Evolutionary conservation across 2,113 vertebrate species (phyloP).

Genomic region (Amblyopsis rosae): DNA sequence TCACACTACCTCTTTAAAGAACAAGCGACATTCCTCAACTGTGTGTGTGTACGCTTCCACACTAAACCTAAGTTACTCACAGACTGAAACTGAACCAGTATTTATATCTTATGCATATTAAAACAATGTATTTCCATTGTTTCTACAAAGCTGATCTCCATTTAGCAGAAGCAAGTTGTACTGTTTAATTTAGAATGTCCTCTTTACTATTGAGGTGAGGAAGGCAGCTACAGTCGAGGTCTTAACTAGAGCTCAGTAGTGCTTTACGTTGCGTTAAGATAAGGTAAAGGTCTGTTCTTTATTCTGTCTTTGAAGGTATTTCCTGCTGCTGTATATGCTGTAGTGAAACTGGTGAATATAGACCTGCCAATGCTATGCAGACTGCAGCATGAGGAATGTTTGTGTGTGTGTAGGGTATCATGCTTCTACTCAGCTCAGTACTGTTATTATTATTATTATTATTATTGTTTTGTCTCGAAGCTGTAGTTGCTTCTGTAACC

Average conservation of each 20-base stretch:
- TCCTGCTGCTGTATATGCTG: not conserved
- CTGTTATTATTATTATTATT: conserved; percentile 47
- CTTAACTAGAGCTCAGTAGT: not conserved
- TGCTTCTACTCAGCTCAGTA: conserved; percentile 48
- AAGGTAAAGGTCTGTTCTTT: not conserved
- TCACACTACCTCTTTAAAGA: too few relatives aligned
- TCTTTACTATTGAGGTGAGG: too few relatives aligned
- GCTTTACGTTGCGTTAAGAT: not conserved
- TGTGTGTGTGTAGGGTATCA: conserved; percentile 33
- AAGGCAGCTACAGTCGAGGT: too few relatives aligned
- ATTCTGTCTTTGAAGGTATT: not conserved
- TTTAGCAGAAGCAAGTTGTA: too few relatives aligned
- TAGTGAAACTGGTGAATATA: not conserved
- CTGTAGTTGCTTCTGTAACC: conserved; percentile 62
- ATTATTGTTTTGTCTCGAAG: conserved; percentile 29
- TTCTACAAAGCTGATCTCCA: too few relatives aligned
- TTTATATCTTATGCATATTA: too few relatives aligned
- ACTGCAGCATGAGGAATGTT: conserved; percentile 13
- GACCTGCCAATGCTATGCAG: not conserved
- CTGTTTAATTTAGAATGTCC: too few relatives aligned
- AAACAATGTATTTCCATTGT: not conserved
- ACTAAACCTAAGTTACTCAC: too few relatives aligned
- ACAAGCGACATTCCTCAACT: too few relatives aligned
- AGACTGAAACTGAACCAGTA: too few relatives aligned
- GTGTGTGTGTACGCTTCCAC: too few relatives aligned